Conservation (phyloP, 2,797 vertebrate species). For the Sebastes hubbsi region DNA sequence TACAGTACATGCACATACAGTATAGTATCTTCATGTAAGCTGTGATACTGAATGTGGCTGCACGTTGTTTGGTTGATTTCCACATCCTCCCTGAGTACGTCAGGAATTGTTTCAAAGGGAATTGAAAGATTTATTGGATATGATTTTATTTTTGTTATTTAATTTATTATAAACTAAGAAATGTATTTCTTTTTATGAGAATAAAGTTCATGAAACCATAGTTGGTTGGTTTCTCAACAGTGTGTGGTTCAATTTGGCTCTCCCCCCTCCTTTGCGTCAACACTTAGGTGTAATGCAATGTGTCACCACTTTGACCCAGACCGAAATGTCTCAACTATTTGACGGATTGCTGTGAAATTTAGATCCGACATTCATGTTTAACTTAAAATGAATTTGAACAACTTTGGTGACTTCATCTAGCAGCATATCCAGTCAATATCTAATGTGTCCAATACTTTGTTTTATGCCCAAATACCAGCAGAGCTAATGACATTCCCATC, state of each 20-base stretch:
- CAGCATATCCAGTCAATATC: neutral
- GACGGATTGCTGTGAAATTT: neutral
- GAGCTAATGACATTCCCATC: neutral
- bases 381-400: neutral
- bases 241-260: neutral
- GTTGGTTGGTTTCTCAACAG: neutral
- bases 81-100: slow-evolving; percentile 14
- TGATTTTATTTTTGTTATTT: slow-evolving; percentile 69
- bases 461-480: neutral
- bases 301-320: neutral
- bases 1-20: slow-evolving; percentile 23
- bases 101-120: slow-evolving; percentile 26
- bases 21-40: slow-evolving; percentile 36
- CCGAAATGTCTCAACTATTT: neutral
- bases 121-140: slow-evolving; percentile 48
- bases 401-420: neutral
- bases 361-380: neutral
- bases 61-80: slow-evolving; percentile 15
- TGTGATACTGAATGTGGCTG: slow-evolving; percentile 61
- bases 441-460: neutral
- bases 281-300: neutral
- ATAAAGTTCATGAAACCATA: slow-evolving; percentile 67
- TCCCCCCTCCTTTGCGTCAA: neutral
- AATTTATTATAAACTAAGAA: slow-evolving; percentile 65
- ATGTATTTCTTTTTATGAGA: slow-evolving; percentile 69